Evolutionary conservation across 2,797 vertebrate species (phyloP).

Genomic region (Eulemur coronatus): DNA sequence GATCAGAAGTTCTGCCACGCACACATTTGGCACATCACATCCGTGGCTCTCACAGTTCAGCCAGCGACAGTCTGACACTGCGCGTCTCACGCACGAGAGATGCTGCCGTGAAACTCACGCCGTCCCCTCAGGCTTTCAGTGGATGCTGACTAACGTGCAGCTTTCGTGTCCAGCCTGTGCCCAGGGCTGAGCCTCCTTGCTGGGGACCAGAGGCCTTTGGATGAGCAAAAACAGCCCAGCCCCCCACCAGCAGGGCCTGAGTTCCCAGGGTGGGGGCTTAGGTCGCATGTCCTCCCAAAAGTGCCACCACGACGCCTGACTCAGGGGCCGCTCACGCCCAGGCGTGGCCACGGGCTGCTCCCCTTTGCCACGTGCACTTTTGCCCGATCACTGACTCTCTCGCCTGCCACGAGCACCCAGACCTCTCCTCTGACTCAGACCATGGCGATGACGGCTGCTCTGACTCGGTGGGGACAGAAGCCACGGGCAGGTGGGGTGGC

Average conservation of each 20-base stretch:
- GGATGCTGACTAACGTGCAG: not conserved
- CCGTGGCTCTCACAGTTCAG: not conserved
- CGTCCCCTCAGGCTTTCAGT: no score
- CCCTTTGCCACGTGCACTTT: not conserved
- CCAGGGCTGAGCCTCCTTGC: not conserved
- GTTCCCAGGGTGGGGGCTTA: not conserved
- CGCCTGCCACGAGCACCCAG: not conserved
- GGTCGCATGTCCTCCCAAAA: not conserved
- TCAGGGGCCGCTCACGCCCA: not conserved
- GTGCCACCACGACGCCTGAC: no score
- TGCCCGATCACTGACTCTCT: not conserved
- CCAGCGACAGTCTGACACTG: not conserved
- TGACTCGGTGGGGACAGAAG: not conserved
- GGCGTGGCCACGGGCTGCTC: not conserved
- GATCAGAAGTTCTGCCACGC: no score
- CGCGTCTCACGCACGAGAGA: no score
- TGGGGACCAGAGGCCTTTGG: not conserved
- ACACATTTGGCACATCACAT: not conserved
- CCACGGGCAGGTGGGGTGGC: not conserved
- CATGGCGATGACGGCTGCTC: not conserved
- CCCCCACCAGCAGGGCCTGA: not conserved
- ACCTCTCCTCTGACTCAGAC: not conserved
- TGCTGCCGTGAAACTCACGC: no score
- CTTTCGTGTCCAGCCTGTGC: not conserved
- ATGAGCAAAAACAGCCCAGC: not conserved